A percentile compares a stretch with the other conserved stretches of the same genome.
Evolutionary conservation across 2,888 invertebrate species (phyloP).

Genomic region (Tetanocera ferruginea): DNA sequence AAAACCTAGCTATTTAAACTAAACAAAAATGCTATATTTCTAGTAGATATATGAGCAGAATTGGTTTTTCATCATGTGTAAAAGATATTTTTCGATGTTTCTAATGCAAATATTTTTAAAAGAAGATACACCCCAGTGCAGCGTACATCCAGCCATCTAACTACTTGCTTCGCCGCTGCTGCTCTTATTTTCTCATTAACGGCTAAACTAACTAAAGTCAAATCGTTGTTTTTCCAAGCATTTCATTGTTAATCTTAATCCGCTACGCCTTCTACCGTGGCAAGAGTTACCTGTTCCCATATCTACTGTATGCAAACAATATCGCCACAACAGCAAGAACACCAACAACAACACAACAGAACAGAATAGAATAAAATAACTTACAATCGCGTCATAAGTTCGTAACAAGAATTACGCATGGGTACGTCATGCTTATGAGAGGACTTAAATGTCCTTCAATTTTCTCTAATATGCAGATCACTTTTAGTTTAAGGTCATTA

Average conservation of each 20-base stretch:
- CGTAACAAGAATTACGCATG: conserved; percentile 27
- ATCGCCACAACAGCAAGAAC: neutral
- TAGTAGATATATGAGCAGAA: conserved; percentile 17
- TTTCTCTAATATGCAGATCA: conserved; percentile 14
- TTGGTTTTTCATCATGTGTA: neutral
- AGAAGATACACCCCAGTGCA: neutral
- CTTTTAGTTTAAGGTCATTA: conserved; percentile 12
- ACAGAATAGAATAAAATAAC: neutral
- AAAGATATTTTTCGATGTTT: neutral
- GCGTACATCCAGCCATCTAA: neutral
- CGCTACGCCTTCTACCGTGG: conserved; percentile 16
- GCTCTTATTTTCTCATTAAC: neutral
- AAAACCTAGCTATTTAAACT: neutral
- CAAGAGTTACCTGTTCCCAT: conserved; percentile 3
- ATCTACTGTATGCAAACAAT: too few species aligned
- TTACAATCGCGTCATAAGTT: conserved; percentile 16
- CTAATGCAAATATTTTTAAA: neutral
- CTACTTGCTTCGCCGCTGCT: neutral
- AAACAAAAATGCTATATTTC: neutral
- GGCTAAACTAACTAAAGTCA: neutral
- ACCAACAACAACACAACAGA: neutral
- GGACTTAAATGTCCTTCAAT: conserved; percentile 23
- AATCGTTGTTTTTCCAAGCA: conserved; percentile 14
- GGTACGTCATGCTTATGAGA: conserved; percentile 8
- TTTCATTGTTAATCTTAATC: conserved; percentile 26